Percentiles rank a stretch among this genome's conserved stretches.
Conservation (phyloP, 53 echinoderm and acorn worm genomes). For the Paelopatides confundens region DNA sequence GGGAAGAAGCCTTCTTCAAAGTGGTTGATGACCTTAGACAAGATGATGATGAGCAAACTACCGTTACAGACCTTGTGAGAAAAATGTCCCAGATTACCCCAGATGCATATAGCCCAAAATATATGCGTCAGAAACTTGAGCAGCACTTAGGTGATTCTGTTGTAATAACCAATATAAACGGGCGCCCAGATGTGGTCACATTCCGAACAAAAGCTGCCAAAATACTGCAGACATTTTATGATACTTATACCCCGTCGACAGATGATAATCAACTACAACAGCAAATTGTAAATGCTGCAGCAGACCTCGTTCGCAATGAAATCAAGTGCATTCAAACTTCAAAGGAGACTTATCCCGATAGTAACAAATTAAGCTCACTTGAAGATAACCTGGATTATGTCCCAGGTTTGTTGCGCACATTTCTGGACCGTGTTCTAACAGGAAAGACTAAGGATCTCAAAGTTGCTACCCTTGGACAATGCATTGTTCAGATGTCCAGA, state of each 20-base stretch:
- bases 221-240: neutral
- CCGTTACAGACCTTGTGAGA: constrained; percentile 40
- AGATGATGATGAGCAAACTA: constrained; percentile 58
- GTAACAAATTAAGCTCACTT: neutral
- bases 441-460: constrained; percentile 30
- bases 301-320: constrained; percentile 12
- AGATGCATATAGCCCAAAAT: neutral
- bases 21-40: constrained; percentile 30
- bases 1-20: constrained; percentile 42
- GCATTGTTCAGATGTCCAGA: constrained; percentile 31
- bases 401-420: neutral
- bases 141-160: constrained; percentile 21
- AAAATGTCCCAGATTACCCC: constrained; percentile 23
- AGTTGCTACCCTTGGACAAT: constrained; percentile 63
- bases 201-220: constrained; percentile 6
- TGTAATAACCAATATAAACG: constrained; percentile 21
- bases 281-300: constrained; percentile 12
- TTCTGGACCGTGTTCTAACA: neutral
- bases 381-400: neutral
- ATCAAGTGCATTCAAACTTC: constrained; percentile 31
- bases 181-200: constrained; percentile 20
- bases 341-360: constrained; percentile 15
- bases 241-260: neutral
- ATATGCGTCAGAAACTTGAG: constrained; percentile 1
- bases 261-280: neutral